Evolutionary conservation across 2,888 invertebrate genomes (phyloP).

Genomic region (Idaea biselata): DNA sequence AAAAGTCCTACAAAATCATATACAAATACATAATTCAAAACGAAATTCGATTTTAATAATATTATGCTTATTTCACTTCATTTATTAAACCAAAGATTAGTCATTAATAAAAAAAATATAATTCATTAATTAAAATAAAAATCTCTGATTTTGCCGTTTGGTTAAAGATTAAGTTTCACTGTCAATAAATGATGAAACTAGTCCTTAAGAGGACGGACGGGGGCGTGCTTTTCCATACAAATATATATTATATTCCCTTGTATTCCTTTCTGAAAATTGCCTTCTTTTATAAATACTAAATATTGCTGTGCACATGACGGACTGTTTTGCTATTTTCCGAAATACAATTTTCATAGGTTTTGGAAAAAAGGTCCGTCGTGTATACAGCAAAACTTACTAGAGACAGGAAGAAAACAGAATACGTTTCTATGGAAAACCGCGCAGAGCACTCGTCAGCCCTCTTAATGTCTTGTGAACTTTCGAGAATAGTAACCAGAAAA

Average conservation of each 20-base stretch:
- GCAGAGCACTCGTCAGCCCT: too few relatives aligned
- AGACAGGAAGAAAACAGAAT: too few relatives aligned
- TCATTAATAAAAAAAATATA: background rate
- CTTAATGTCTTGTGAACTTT: background rate
- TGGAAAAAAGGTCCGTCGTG: too few relatives aligned
- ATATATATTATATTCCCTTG: too few relatives aligned
- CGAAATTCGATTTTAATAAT: background rate
- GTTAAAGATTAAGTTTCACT: background rate
- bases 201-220: background rate
- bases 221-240: too few relatives aligned
- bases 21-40: background rate
- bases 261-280: too few relatives aligned
- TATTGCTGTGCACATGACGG: too few relatives aligned
- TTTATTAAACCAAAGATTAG: background rate
- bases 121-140: background rate
- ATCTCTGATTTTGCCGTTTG: background rate
- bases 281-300: too few relatives aligned
- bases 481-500: background rate
- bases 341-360: too few relatives aligned
- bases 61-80: background rate
- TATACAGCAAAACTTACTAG: too few relatives aligned
- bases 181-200: background rate
- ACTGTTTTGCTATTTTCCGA: too few relatives aligned
- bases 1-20: background rate
- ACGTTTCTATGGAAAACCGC: too few relatives aligned